phyloP scores from a whole-genome alignment of 1,140 invertebrate species.

The Neuroterus valhalla region DNA sequence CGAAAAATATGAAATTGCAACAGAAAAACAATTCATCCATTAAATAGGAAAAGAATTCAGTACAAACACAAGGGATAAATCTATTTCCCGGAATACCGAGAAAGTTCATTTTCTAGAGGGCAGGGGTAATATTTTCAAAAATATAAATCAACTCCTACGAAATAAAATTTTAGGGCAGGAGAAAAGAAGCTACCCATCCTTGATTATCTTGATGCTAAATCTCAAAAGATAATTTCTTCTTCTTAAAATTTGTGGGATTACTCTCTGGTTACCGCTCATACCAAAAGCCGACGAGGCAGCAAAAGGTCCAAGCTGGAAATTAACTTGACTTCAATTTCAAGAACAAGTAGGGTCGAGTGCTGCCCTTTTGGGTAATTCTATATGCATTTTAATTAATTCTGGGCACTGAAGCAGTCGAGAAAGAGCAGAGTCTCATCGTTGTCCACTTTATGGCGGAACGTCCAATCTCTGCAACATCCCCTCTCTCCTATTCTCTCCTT shows the following conservation, averaged over 20 bases:
- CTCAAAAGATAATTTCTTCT: constrained; percentile 16
- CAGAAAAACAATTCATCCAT: too few relatives aligned
- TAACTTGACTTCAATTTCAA: constrained; percentile 59
- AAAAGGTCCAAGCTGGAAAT: constrained; percentile 36
- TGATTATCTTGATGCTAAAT: constrained; percentile 13
- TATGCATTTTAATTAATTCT: constrained; percentile 66
- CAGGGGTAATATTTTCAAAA: too few relatives aligned
- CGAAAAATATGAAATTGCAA: too few relatives aligned
- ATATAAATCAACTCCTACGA: too few relatives aligned
- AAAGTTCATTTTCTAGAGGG: too few relatives aligned
- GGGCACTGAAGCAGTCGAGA: constrained; percentile 52
- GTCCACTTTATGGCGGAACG: constrained; percentile 53
- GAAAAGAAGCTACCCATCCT: too few relatives aligned
- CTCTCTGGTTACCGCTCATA: background rate
- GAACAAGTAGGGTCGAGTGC: constrained; percentile 36
- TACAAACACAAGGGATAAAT: too few relatives aligned
- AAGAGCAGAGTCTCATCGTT: constrained; percentile 48
- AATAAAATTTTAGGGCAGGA: too few relatives aligned
- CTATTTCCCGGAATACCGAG: too few relatives aligned
- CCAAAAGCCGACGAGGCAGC: constrained; percentile 5
- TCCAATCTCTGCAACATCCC: constrained; percentile 42
- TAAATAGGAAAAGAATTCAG: too few relatives aligned
- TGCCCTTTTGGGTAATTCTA: constrained; percentile 55
- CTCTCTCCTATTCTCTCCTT: background rate
- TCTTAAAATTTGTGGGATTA: constrained; percentile 13